A percentile compares a stretch with the other conserved stretches of the same genome.
phyloP scores from a whole-genome alignment of 2,888 invertebrate species.

The Drosophila tanythrix region DNA sequence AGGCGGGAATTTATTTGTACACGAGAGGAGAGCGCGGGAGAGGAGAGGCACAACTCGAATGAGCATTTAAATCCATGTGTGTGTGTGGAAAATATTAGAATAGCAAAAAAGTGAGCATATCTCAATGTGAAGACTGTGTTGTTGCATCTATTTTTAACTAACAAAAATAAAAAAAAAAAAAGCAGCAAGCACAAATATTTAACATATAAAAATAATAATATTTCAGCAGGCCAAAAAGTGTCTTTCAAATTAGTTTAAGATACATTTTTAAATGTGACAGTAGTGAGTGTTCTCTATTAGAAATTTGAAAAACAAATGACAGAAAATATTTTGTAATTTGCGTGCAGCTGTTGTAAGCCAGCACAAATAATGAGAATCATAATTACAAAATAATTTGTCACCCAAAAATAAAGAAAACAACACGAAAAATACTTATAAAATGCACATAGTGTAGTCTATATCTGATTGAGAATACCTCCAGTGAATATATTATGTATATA shows the following conservation, averaged over 20 bases:
- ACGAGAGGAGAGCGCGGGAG: slow-evolving; percentile 5
- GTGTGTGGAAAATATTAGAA: slow-evolving; percentile 64
- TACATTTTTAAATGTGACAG: slow-evolving; percentile 83
- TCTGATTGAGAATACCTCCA: slow-evolving; percentile 26
- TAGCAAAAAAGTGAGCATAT: slow-evolving; percentile 61
- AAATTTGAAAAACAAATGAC: slow-evolving; percentile 51
- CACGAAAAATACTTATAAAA: neutral
- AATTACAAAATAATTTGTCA: slow-evolving; percentile 50
- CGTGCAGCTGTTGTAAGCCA: slow-evolving; percentile 47
- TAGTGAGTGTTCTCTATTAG: slow-evolving; percentile 75
- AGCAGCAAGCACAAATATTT: slow-evolving; percentile 3
- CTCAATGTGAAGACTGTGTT: slow-evolving; percentile 51
- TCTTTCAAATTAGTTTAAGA: slow-evolving; percentile 80
- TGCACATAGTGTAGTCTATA: neutral
- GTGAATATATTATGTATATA: slow-evolving; percentile 21
- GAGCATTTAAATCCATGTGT: slow-evolving; percentile 28
- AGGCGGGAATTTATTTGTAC: slow-evolving; percentile 68
- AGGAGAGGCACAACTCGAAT: slow-evolving; percentile 24
- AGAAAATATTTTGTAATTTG: slow-evolving; percentile 55
- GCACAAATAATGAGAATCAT: slow-evolving; percentile 37
- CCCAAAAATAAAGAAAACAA: slow-evolving; percentile 1
- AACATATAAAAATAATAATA: slow-evolving; percentile 61
- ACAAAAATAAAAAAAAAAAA: slow-evolving; percentile 29
- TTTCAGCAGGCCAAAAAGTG: slow-evolving; percentile 66
- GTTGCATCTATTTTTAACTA: slow-evolving; percentile 65